Conservation (phyloP, 1,140 invertebrate species). For the Oryzaephilus surinamensis region DNA sequence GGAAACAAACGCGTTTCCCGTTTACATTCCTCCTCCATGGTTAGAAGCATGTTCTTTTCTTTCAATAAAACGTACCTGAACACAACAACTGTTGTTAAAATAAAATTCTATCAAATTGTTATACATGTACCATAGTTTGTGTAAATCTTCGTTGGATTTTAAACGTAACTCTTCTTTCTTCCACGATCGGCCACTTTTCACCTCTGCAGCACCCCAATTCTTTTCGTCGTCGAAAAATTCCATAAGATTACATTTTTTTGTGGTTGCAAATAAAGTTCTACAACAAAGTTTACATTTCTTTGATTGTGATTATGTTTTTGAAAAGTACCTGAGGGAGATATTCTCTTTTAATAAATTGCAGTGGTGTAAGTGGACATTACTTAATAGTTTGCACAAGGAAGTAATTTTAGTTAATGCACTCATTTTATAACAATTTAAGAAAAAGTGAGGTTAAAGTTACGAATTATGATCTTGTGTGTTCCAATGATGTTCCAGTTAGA, state of each 20-base stretch:
- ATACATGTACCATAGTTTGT: constrained; percentile 83
- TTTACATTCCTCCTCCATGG: constrained; percentile 84
- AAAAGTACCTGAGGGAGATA: too few relatives aligned
- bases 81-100: too few relatives aligned
- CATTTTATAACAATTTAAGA: too few relatives aligned
- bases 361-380: background rate
- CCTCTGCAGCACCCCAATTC: constrained; percentile 70
- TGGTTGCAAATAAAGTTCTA: constrained; percentile 7
- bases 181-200: constrained; percentile 85
- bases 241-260: constrained; percentile 44
- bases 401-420: background rate
- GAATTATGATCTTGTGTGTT: too few relatives aligned
- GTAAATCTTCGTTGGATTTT: constrained; percentile 92
- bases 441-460: too few relatives aligned
- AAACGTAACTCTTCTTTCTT: constrained; percentile 81
- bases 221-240: constrained; percentile 89
- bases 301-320: background rate
- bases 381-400: background rate
- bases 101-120: constrained; percentile 4
- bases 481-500: too few relatives aligned
- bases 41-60: constrained; percentile 93
- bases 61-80: constrained; percentile 83
- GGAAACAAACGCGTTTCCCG: constrained; percentile 65
- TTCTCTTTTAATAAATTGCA: too few relatives aligned
- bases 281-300: too few relatives aligned